phyloP scores from a whole-genome alignment of 1,140 invertebrate genomes.

The Lepidotrigona ventralis region DNA sequence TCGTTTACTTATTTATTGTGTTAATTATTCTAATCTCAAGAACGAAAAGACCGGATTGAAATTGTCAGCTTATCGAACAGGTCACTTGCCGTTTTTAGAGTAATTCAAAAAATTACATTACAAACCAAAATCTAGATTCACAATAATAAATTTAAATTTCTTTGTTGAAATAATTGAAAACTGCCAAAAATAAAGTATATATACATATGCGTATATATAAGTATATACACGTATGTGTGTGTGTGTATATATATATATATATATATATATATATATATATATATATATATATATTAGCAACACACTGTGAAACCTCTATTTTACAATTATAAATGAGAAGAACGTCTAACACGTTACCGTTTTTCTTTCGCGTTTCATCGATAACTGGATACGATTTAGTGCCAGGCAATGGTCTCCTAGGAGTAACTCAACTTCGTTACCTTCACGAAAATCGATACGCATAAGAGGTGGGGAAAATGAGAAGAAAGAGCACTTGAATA shows the following conservation, averaged over 20 bases:
- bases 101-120: not conserved
- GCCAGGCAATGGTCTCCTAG: conserved; percentile 48
- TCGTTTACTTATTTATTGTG: not conserved
- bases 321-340: not conserved
- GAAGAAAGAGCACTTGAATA: conserved; percentile 27
- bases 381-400: conserved; percentile 54
- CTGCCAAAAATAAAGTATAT: not conserved
- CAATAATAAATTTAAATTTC: not conserved
- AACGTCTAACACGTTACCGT: not conserved
- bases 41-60: not conserved
- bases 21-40: not conserved
- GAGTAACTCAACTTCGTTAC: conserved; percentile 45
- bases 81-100: not conserved
- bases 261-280: no score
- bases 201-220: no score
- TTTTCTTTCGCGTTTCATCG: conserved; percentile 45
- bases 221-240: no score
- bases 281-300: not conserved
- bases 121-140: not conserved
- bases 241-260: no score
- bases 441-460: conserved; percentile 57
- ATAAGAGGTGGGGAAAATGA: not conserved
- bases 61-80: not conserved
- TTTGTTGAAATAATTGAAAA: not conserved
- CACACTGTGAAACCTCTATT: not conserved